These are phyloP conservation scores for Tenebrosternarchus preto DNA, from an alignment of 2,113 vertebrate genomes.

Conservation along the genomic window DNA sequence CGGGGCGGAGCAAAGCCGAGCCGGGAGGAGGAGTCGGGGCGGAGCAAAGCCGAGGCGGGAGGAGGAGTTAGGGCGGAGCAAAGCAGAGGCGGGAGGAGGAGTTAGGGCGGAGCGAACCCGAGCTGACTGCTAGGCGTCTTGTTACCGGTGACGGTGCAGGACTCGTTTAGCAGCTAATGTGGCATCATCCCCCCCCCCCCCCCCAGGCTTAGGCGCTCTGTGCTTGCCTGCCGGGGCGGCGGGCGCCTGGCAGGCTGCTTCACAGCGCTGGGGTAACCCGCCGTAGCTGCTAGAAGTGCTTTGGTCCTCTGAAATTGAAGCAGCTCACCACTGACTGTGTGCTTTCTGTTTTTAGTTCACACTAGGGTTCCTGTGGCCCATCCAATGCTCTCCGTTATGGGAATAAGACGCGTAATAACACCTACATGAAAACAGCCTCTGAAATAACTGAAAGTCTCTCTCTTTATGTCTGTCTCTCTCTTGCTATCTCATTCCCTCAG, in stretches of 20 bases:
- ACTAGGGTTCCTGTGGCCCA: slow-evolving; percentile 12
- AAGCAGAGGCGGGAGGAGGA: too few species aligned
- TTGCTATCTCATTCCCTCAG: neutral
- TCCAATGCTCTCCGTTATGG: slow-evolving; percentile 8
- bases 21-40: too few species aligned
- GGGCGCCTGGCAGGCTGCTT: too few species aligned
- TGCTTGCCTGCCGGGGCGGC: too few species aligned
- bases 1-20: too few species aligned
- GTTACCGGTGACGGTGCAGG: slow-evolving; percentile 32
- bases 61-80: too few species aligned
- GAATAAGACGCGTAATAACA: slow-evolving; percentile 22
- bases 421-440: slow-evolving; percentile 3
- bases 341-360: slow-evolving; percentile 36
- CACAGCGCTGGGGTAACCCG: slow-evolving; percentile 8
- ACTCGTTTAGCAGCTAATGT: slow-evolving; percentile 49
- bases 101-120: slow-evolving; percentile 20
- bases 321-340: slow-evolving; percentile 16
- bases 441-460: slow-evolving; percentile 25
- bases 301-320: slow-evolving; percentile 46
- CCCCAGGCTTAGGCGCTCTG: too few species aligned
- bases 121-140: slow-evolving; percentile 23
- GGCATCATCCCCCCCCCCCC: too few species aligned
- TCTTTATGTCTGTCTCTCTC: neutral
- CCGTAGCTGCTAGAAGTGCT: slow-evolving; percentile 32
- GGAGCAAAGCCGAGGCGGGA: too few species aligned